Percentiles rank a stretch among this genome's conserved stretches.
These are phyloP conservation scores for Leptinotarsa tumamoca DNA, from an alignment of 2,888 invertebrate species.

Conservation along the genomic window DNA sequence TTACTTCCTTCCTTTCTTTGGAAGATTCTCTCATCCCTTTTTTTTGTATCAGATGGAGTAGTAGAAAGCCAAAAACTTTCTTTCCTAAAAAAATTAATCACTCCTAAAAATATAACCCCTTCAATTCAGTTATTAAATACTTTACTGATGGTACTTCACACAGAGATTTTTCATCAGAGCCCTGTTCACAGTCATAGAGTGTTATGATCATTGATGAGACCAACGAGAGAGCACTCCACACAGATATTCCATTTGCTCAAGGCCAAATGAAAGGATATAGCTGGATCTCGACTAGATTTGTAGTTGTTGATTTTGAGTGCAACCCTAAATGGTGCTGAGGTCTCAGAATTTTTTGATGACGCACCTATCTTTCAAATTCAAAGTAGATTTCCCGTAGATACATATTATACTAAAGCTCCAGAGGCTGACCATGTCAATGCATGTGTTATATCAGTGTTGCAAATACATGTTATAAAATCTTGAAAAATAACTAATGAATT, in stretches of 20 bases:
- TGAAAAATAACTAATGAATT: too few relatives aligned
- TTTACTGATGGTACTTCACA: slow-evolving; percentile 99
- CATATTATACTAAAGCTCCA: slow-evolving; percentile 98
- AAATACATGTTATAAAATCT: slow-evolving; percentile 89
- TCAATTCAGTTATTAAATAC: slow-evolving; percentile 86
- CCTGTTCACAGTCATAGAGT: slow-evolving; percentile 94
- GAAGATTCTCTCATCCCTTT: too few relatives aligned
- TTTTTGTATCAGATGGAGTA: too few relatives aligned
- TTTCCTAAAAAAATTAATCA: too few relatives aligned
- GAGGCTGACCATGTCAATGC: slow-evolving; percentile 98
- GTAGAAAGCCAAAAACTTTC: too few relatives aligned
- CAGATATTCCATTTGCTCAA: slow-evolving; percentile 94
- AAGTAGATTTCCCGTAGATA: slow-evolving; percentile 97
- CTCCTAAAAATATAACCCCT: too few relatives aligned
- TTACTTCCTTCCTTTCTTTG: too few relatives aligned
- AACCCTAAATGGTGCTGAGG: slow-evolving; percentile 74
- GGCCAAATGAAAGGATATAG: slow-evolving; percentile 80
- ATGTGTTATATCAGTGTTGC: slow-evolving; percentile 95
- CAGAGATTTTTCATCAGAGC: slow-evolving; percentile 96
- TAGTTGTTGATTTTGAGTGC: slow-evolving; percentile 98
- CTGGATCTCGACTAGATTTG: slow-evolving; percentile 88
- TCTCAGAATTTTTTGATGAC: slow-evolving; percentile 93
- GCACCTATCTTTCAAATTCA: slow-evolving; percentile 97
- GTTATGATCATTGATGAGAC: slow-evolving; percentile 99
- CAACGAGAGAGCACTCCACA: slow-evolving; percentile 97